Evolutionary conservation across 92 coral and sea anemone genomes (phyloP).

Genomic region (Phenganax marumi): DNA sequence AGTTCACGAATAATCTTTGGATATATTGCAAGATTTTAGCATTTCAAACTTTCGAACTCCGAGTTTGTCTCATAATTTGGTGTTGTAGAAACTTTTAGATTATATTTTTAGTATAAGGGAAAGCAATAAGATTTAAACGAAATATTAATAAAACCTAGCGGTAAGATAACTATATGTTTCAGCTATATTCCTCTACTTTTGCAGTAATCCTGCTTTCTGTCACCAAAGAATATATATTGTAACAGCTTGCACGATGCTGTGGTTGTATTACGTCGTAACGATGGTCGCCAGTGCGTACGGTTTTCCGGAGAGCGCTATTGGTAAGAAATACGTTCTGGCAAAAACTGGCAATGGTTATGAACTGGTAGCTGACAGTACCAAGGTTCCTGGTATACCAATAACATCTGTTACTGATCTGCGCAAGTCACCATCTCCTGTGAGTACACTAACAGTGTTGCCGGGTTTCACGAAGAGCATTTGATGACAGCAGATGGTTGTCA

Average conservation of each 20-base stretch:
- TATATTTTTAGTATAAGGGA: too few species aligned
- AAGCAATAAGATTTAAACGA: too few species aligned
- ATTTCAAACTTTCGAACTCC: too few species aligned
- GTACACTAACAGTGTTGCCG: not conserved
- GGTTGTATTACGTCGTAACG: not conserved
- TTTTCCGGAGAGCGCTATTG: conserved; percentile 38
- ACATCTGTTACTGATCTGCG: not conserved
- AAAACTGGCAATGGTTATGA: conserved; percentile 30
- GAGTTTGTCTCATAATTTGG: too few species aligned
- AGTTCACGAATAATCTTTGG: too few species aligned
- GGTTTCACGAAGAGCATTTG: too few species aligned
- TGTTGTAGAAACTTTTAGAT: too few species aligned
- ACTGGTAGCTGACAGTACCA: conserved; percentile 18
- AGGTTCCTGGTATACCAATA: conserved; percentile 15
- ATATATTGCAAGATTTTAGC: too few species aligned
- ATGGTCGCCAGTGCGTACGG: not conserved
- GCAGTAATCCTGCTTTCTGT: not conserved
- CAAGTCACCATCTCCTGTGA: not conserved
- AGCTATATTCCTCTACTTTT: too few species aligned
- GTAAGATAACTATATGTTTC: too few species aligned
- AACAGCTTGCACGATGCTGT: not conserved
- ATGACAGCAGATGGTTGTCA: too few species aligned
- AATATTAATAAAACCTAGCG: too few species aligned
- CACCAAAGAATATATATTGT: not conserved
- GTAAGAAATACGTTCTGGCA: conserved; percentile 31